Evolutionary conservation across 2,888 invertebrate genomes (phyloP).

Genomic region (Scaptomyza parva): DNA sequence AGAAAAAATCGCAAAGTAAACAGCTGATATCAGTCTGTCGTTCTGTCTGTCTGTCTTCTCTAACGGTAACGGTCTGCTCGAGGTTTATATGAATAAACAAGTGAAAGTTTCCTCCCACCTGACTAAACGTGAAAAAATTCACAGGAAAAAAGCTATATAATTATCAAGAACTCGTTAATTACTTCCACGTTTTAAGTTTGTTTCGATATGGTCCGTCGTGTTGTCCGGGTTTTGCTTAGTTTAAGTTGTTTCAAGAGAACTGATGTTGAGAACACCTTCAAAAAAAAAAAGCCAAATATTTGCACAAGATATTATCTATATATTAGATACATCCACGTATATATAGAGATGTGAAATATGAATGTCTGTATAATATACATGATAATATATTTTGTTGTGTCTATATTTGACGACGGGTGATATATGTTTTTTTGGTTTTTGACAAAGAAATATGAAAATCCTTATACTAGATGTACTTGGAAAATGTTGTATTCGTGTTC

Average conservation of each 20-base stretch:
- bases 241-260: constrained; percentile 17
- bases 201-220: constrained; percentile 4
- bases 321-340: constrained; percentile 13
- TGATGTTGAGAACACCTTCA: constrained; percentile 28
- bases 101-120: constrained; percentile 60
- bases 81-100: constrained; percentile 56
- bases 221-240: background rate
- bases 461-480: constrained; percentile 8
- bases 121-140: constrained; percentile 41
- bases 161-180: constrained; percentile 61
- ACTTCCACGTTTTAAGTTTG: constrained; percentile 45
- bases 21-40: constrained; percentile 43
- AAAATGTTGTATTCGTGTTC: constrained; percentile 6
- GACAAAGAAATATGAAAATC: constrained; percentile 13
- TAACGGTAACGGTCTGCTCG: constrained; percentile 22
- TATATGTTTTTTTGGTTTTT: constrained; percentile 32
- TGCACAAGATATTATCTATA: constrained; percentile 50
- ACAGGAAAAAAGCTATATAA: constrained; percentile 12
- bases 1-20: constrained; percentile 53
- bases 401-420: constrained; percentile 55
- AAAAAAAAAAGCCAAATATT: constrained; percentile 54
- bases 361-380: constrained; percentile 22
- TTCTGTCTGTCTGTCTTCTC: constrained; percentile 1
- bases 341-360: constrained; percentile 6
- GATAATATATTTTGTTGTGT: constrained; percentile 52